Evolutionary conservation across 2,797 vertebrate genomes (phyloP).

Genomic region (Hypotaenidia okinawae): DNA sequence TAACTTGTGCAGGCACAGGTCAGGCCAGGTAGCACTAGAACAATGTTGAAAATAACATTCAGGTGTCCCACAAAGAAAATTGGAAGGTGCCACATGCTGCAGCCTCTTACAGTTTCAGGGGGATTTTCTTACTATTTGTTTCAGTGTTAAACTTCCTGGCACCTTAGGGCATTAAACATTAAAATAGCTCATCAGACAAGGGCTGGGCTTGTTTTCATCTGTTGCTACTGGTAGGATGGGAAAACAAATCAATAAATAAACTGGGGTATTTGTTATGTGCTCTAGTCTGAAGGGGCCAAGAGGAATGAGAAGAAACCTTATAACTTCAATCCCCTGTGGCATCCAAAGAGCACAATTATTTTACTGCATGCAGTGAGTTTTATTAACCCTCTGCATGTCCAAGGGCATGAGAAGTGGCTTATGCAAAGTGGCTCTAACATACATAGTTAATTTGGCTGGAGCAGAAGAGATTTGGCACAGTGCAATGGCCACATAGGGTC

Average conservation of each 20-base stretch:
- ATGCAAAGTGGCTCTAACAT: background rate
- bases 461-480: background rate
- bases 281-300: background rate
- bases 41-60: background rate
- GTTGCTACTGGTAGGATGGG: background rate
- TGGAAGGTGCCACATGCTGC: background rate
- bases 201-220: background rate
- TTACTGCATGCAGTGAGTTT: background rate
- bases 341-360: background rate
- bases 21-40: background rate
- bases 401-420: too few relatives aligned
- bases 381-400: background rate
- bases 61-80: rapidly evolving
- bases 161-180: background rate
- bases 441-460: background rate
- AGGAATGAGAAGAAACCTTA: background rate
- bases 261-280: background rate
- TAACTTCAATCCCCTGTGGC: background rate
- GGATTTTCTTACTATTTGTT: background rate
- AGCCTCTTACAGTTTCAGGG: background rate
- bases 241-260: background rate
- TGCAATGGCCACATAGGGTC: background rate
- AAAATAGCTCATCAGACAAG: background rate
- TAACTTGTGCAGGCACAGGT: background rate
- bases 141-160: background rate